These are phyloP conservation scores for Forbesichthys papilliferus DNA, from an alignment of 2,113 vertebrate species.

Conservation along the genomic window DNA sequence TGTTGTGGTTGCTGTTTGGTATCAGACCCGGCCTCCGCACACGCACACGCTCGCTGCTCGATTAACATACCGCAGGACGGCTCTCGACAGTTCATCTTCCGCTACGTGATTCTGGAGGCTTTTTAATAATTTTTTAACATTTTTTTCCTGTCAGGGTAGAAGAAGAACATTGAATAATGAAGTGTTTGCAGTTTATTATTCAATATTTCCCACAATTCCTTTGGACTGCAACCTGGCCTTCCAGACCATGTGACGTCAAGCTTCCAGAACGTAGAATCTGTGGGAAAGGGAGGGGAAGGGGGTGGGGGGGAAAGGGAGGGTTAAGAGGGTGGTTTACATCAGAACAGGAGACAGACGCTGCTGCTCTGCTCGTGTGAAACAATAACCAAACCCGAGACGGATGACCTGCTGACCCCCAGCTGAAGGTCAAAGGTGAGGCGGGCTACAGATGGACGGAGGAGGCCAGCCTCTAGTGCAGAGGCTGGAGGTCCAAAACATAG, in stretches of 20 bases:
- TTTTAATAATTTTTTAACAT: not conserved
- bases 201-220: not conserved
- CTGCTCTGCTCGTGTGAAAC: slow-evolving; percentile 37
- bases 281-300: not conserved
- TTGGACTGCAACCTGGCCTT: not conserved
- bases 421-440: slow-evolving; percentile 60
- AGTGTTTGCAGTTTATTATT: slow-evolving; percentile 10
- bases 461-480: slow-evolving; percentile 14
- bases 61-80: slow-evolving; percentile 60
- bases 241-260: not conserved
- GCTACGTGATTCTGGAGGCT: slow-evolving; percentile 19
- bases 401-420: slow-evolving; percentile 44
- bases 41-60: slow-evolving; percentile 35
- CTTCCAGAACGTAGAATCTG: not conserved
- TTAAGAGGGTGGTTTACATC: slow-evolving; percentile 5
- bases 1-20: slow-evolving; percentile 55
- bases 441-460: slow-evolving; percentile 62
- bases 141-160: slow-evolving; percentile 26
- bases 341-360: slow-evolving; percentile 30
- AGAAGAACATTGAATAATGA: slow-evolving; percentile 6
- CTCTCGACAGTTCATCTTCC: slow-evolving; percentile 47
- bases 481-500: slow-evolving; percentile 12
- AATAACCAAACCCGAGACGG: slow-evolving; percentile 52
- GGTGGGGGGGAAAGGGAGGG: not conserved
- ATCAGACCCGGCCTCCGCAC: slow-evolving; percentile 40